Evolutionary conservation across 2,888 invertebrate species (phyloP), one percentile per base, ranked within the genome.

Genomic region (Habrosyne pyritoides): DNA sequence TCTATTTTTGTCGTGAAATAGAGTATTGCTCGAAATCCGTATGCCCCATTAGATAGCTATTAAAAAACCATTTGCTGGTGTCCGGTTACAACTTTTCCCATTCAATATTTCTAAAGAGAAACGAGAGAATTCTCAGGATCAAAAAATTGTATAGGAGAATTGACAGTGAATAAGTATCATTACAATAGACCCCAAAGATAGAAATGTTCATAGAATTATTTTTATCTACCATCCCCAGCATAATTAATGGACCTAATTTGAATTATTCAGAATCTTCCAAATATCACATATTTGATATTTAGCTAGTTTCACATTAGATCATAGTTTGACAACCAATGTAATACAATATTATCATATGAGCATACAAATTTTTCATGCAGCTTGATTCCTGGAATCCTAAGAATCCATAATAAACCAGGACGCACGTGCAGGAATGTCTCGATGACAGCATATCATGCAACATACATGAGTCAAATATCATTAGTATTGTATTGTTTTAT

Each of bases 371-470:
- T n/a, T 22, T 47, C 3, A n/a, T n/a, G 21, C 12, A 22, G n/a
- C 8, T 21, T 28, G 30, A 50, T 50, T 42, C 7, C 8, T 18
- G 50, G 50, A 10, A 50, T 21, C 50, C 28, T 10, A 26, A 50
- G 18, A 28, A 50, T 18, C 50, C 28, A 24, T 24, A 28, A 26
- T 42, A 18, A 18, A 18, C 42, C 47, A 33, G 48, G 53, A 49
- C 52, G 55, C 42, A 57, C 59, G 59, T 56, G 54, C 33, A n/a
- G 53, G 59, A 50, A 60, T 60, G 59, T 10, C 53, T 30, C 53
- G 54, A 53, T 50, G 50, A 50, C 33, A 51, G 18, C 21, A 28
- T 21, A 7, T 50, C 30, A 30, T 21, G 30, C 50, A 28, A 50
- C 50, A 28, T 28, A 28, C 14, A 48, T 33, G 36, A 36, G 4